Base-by-base conservation (phyloP, 2,888 invertebrate species). In the Carpatolechia fugitivella region DNA sequence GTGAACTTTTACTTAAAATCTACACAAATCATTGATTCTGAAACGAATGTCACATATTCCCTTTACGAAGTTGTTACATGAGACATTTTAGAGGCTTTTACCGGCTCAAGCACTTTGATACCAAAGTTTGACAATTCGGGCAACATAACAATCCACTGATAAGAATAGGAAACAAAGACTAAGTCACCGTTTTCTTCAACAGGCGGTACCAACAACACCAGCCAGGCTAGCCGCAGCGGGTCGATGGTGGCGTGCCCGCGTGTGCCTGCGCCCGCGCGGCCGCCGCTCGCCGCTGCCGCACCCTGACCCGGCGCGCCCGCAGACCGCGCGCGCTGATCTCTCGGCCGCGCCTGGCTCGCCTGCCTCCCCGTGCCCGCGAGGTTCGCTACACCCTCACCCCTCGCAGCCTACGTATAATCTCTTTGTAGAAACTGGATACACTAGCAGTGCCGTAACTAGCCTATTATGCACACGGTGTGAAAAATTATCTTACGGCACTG, bases 161-260 rank as follows among this genome's bases (percentile, higher is more conserved):
- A n/a, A n/a, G n/a, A n/a, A n/a, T n/a, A n/a, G n/a, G n/a, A n/a
- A n/a, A n/a, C n/a, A n/a, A n/a, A n/a, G 24, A 24, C 24, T 24
- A 24, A 24, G n/a, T 24, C 8, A 49, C 16, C 13, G 13, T 35
- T 61, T 24, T 11, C 13, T 61, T 54, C 65, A 60, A 8, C 68
- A 90, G 89, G 89, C 56, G 85, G 85, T 8, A 69, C 82, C 46
- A 76, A 78, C 10, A 88, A 82, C 64, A 81, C 72, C 60, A 81
- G 68, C 62, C 82, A 80, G 44, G 68, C 81, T 0, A 80, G 56
- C 63, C 89, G 89, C 62, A 85, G 86, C 59, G 89, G 89, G 52
- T 89, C 89, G 0, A 77, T 90, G 66, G 89, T 90, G 11, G 94
- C 93, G 16, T 94, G 94, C 63, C 93, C 94, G 69, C 94, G 94